A percentile compares a stretch with the other conserved stretches of the same genome.
Evolutionary conservation across 2,797 vertebrate genomes (phyloP).

Genomic region (Micropoecilia bifurca): DNA sequence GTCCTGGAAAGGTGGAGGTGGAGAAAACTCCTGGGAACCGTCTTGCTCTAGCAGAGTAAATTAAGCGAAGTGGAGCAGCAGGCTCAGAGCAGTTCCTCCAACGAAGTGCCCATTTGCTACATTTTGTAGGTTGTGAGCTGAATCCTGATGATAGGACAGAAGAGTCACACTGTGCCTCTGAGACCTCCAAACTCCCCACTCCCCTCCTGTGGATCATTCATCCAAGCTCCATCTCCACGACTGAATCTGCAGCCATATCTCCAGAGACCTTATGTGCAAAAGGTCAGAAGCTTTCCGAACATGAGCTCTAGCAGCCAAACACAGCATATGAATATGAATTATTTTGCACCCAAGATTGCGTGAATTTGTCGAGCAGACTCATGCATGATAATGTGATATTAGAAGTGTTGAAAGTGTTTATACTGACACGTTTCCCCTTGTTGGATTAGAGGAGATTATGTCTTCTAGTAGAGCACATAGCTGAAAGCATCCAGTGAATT

Average conservation of each 20-base stretch:
- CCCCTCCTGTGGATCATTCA: slow-evolving; percentile 9
- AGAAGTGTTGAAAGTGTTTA: slow-evolving; percentile 34
- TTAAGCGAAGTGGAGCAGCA: slow-evolving; percentile 75
- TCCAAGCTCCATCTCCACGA: not conserved
- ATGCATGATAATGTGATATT: slow-evolving; percentile 67
- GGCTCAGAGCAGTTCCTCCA: slow-evolving; percentile 76
- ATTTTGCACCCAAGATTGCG: slow-evolving; percentile 35
- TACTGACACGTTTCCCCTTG: slow-evolving; percentile 41
- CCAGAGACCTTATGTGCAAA: slow-evolving; percentile 46
- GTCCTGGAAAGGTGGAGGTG: slow-evolving; percentile 31
- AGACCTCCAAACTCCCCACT: slow-evolving; percentile 5
- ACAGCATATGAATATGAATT: slow-evolving; percentile 48
- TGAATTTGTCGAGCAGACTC: slow-evolving; percentile 49
- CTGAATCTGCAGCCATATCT: slow-evolving; percentile 7
- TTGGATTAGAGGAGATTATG: slow-evolving; percentile 54
- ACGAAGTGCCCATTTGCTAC: slow-evolving; percentile 78
- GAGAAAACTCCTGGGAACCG: slow-evolving; percentile 66
- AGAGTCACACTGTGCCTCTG: slow-evolving; percentile 37
- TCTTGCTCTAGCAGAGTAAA: slow-evolving; percentile 79
- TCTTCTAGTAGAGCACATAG: slow-evolving; percentile 70
- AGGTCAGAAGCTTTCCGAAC: slow-evolving; percentile 49
- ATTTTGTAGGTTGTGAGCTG: slow-evolving; percentile 74
- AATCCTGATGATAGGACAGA: slow-evolving; percentile 79
- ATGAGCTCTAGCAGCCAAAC: slow-evolving; percentile 26
- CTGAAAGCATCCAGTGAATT: slow-evolving; percentile 76